Conservation (phyloP, 2,797 vertebrate species). For the Otolemur crassicaudatus region DNA sequence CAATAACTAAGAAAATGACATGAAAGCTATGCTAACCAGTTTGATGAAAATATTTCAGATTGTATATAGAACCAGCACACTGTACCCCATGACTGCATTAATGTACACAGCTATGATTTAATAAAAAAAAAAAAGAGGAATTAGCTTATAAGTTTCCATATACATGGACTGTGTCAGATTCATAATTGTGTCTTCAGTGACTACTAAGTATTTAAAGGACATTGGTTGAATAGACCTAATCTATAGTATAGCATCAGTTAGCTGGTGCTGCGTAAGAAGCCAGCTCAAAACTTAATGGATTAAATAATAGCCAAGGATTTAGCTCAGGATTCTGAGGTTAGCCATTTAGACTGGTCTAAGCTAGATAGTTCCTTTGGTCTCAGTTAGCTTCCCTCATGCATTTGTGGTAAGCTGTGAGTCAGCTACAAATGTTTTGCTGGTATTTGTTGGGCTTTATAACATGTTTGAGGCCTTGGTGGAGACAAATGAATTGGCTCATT, state of each 20-base stretch:
- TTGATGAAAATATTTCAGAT: too few relatives aligned
- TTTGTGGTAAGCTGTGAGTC: neutral
- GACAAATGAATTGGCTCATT: neutral
- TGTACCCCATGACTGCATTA: too few relatives aligned
- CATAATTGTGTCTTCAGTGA: neutral
- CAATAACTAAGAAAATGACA: too few relatives aligned
- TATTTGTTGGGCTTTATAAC: neutral
- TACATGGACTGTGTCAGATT: neutral
- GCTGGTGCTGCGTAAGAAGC: slow-evolving; percentile 2
- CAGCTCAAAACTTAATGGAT: neutral
- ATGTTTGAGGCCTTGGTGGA: neutral
- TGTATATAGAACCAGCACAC: too few relatives aligned
- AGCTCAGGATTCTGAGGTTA: neutral
- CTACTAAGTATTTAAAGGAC: neutral
- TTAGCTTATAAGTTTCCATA: neutral
- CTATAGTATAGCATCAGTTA: neutral
- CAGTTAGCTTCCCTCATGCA: neutral
- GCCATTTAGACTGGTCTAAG: neutral
- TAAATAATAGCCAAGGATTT: neutral
- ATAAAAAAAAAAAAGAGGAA: neutral
- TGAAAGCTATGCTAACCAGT: too few relatives aligned
- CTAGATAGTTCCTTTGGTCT: neutral
- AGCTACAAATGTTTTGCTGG: neutral
- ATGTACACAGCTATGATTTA: too few relatives aligned
- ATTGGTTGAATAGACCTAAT: neutral